phyloP scores from a whole-genome alignment of 2,113 vertebrate species.

The Irena cyanogastra region DNA sequence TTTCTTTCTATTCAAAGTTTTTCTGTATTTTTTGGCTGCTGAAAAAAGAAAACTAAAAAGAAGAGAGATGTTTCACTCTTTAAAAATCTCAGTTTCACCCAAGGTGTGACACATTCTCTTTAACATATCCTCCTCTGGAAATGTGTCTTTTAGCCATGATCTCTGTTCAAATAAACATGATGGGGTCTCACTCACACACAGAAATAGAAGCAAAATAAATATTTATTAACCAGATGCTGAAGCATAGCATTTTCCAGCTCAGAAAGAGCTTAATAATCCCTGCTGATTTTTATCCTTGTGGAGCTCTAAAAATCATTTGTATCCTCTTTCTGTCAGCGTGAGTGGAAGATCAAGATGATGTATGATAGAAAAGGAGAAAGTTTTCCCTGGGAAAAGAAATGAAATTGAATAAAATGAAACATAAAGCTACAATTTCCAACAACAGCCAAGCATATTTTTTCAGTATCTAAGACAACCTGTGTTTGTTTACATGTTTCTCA shows the following conservation, averaged over 20 bases:
- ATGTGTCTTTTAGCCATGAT: background rate
- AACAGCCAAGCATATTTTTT: too few relatives aligned
- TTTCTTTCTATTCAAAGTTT: background rate
- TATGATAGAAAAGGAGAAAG: background rate
- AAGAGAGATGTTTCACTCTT: background rate
- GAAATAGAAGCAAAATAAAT: slow-evolving; percentile 48
- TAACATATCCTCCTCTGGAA: background rate
- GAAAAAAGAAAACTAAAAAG: background rate
- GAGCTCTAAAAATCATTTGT: slow-evolving; percentile 36
- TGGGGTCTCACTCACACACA: background rate
- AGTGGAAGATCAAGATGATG: slow-evolving; percentile 17
- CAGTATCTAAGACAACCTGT: background rate
- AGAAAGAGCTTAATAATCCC: slow-evolving; percentile 27
- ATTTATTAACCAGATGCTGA: slow-evolving; percentile 38
- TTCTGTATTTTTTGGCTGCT: background rate
- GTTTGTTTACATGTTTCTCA: background rate
- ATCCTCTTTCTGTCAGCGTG: background rate
- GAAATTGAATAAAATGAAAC: background rate
- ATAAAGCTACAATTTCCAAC: background rate
- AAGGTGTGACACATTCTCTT: background rate
- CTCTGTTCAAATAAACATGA: slow-evolving; percentile 2
- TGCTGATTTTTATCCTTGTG: background rate
- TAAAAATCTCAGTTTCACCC: background rate
- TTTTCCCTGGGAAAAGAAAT: background rate
- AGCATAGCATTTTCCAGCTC: background rate